Conservation (phyloP, 2,797 vertebrate genomes). For the Urophycis tenuis region DNA sequence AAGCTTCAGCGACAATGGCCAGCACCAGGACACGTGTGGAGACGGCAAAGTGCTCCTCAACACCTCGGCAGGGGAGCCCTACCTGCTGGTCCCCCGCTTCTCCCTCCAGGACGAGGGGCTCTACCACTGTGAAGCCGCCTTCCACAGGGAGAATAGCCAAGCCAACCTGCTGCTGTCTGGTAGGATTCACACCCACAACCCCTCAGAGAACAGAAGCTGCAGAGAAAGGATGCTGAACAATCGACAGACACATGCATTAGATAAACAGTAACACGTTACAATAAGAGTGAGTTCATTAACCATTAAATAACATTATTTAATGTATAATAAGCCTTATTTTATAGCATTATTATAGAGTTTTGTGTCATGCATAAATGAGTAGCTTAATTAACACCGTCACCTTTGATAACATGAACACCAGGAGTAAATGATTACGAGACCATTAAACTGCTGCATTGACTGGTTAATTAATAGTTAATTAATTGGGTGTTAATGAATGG, state of each 20-base stretch:
- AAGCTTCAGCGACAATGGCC: fast-evolving
- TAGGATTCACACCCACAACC: conserved; percentile 30
- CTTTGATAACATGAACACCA: too few species aligned
- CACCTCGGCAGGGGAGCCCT: conserved; percentile 20
- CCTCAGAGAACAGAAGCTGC: neutral
- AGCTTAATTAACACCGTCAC: too few species aligned
- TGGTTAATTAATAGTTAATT: too few species aligned
- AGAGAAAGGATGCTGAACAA: too few species aligned
- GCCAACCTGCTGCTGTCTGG: conserved; percentile 43
- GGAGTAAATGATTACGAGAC: too few species aligned
- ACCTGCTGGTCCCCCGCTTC: conserved; percentile 62
- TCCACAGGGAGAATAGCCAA: neutral
- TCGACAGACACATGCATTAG: too few species aligned
- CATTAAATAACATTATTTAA: too few species aligned
- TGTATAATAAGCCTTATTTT: too few species aligned
- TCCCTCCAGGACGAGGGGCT: conserved; percentile 50
- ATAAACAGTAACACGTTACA: neutral
- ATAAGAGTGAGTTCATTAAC: neutral
- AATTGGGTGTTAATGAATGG: too few species aligned
- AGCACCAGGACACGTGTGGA: conserved; percentile 9
- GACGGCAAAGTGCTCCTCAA: conserved; percentile 51
- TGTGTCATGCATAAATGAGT: too few species aligned
- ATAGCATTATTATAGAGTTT: too few species aligned
- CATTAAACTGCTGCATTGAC: too few species aligned
- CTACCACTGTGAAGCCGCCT: conserved; percentile 56